Evolutionary conservation across 1,140 invertebrate genomes (phyloP).

Genomic region (Drosophila parvula): DNA sequence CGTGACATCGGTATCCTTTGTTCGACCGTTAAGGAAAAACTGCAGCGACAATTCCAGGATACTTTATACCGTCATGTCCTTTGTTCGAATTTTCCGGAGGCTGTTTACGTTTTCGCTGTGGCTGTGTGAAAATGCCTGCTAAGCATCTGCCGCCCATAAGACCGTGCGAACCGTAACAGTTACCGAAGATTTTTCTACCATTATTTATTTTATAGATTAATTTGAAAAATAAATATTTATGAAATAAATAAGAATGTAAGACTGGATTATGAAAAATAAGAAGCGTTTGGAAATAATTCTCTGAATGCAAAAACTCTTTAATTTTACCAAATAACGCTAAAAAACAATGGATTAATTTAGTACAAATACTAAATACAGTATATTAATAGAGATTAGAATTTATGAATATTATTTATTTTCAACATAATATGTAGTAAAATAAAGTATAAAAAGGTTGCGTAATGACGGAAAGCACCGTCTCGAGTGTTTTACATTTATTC

Average conservation of each 20-base stretch:
- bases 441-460: too few species aligned
- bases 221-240: not conserved
- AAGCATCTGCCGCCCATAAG: constrained; percentile 47
- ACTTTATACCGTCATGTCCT: constrained; percentile 39
- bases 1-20: constrained; percentile 78
- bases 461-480: too few species aligned
- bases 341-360: not conserved
- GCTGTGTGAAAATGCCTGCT: constrained; percentile 64
- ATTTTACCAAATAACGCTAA: not conserved
- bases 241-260: not conserved
- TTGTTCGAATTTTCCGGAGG: constrained; percentile 36
- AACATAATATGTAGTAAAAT: too few species aligned
- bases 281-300: not conserved
- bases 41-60: constrained; percentile 47
- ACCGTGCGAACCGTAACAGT: constrained; percentile 40
- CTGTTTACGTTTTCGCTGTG: constrained; percentile 54
- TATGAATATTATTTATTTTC: too few species aligned
- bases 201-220: not conserved
- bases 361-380: not conserved
- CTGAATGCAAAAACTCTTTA: not conserved
- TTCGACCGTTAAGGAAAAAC: constrained; percentile 26
- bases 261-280: too few species aligned
- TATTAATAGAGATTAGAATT: too few species aligned
- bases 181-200: not conserved
- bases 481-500: too few species aligned